phyloP scores from a whole-genome alignment of 23 tunicate genomes.

The Styela clava region DNA sequence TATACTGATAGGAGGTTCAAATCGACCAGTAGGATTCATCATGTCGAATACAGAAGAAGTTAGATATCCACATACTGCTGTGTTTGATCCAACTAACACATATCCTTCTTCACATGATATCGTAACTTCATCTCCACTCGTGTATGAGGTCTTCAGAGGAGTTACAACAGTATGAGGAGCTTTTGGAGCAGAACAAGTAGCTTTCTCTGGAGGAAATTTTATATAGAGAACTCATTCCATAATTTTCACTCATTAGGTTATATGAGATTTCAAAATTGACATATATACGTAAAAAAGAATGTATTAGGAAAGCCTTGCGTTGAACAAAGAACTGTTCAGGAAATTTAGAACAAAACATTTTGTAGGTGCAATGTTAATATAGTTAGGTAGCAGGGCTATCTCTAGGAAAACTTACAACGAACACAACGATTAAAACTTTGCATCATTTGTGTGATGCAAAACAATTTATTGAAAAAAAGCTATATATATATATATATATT shows the following conservation, averaged over 20 bases:
- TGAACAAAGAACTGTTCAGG: too few species aligned
- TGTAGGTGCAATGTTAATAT: too few species aligned
- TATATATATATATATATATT: too few species aligned
- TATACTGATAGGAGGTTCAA: neutral
- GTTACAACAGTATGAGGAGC: neutral
- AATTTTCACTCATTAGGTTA: neutral
- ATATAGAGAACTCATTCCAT: too few species aligned
- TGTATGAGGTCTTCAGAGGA: constrained; percentile 2
- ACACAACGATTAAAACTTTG: too few species aligned
- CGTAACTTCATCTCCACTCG: constrained; percentile 3
- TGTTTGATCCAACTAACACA: neutral
- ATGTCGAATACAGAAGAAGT: neutral
- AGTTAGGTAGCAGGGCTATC: too few species aligned
- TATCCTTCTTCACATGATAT: constrained; percentile 20
- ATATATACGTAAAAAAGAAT: neutral
- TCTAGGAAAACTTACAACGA: too few species aligned
- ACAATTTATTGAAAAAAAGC: too few species aligned
- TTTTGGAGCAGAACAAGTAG: neutral
- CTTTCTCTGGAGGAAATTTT: constrained; percentile 11
- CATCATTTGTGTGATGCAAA: too few species aligned
- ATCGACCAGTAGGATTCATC: neutral
- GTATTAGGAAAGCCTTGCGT: too few species aligned
- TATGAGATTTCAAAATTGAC: neutral
- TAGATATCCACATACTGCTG: neutral
- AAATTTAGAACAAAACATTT: too few species aligned